These are phyloP conservation scores for Drosophila nr. fundita DNA, from an alignment of 2,888 invertebrate species.

Conservation along the genomic window DNA sequence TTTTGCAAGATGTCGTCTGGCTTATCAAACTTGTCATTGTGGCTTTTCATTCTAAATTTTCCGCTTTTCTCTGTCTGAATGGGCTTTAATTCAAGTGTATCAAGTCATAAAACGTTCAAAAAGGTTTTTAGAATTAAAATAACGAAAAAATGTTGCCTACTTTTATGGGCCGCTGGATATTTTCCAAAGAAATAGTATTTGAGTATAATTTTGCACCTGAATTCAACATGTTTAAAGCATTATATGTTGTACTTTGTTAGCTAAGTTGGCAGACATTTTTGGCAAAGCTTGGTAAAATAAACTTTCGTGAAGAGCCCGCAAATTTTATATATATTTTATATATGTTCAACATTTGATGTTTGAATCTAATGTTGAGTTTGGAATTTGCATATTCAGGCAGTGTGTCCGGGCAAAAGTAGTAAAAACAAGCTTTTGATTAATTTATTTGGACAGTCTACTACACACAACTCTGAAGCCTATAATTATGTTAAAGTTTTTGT, in stretches of 20 bases:
- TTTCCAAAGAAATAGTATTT: constrained; percentile 6
- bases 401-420: neutral
- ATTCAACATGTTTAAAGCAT: constrained; percentile 14
- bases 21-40: constrained; percentile 32
- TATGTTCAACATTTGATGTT: neutral
- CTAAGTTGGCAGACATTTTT: neutral
- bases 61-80: neutral
- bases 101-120: constrained; percentile 40
- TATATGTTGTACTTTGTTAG: constrained; percentile 3
- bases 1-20: constrained; percentile 9
- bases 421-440: constrained; percentile 4
- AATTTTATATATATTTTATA: neutral
- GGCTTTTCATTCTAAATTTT: constrained; percentile 18
- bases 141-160: constrained; percentile 44
- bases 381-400: constrained; percentile 1
- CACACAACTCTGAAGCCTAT: neutral
- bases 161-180: constrained; percentile 18
- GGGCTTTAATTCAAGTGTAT: neutral
- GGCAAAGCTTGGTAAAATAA: neutral
- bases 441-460: neutral
- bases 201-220: neutral
- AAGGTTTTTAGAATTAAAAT: constrained; percentile 19
- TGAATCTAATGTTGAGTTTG: neutral
- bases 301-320: neutral
- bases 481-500: constrained; percentile 1